Evolutionary conservation across 2,797 vertebrate genomes (phyloP).

Genomic region (Acanthurus leucopareius): DNA sequence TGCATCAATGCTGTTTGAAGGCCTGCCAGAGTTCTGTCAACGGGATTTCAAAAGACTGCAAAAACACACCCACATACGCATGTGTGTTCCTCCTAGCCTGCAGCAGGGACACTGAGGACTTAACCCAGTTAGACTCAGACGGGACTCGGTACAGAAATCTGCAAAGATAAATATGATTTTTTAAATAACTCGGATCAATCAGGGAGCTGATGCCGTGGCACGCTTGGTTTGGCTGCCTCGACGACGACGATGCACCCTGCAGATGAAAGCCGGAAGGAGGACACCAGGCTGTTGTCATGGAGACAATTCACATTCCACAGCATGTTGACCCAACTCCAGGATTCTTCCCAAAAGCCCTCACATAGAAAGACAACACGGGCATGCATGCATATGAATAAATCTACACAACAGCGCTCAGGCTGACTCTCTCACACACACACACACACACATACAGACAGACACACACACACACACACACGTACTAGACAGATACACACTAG

Average conservation of each 20-base stretch:
- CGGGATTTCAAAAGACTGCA: slow-evolving; percentile 42
- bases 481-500: slow-evolving; percentile 1
- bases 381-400: slow-evolving; percentile 44
- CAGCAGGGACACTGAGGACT: slow-evolving; percentile 49
- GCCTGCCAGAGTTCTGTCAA: slow-evolving; percentile 49
- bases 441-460: slow-evolving; percentile 1
- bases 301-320: slow-evolving; percentile 77
- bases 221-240: slow-evolving; percentile 45
- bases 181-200: slow-evolving; percentile 53
- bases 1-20: slow-evolving; percentile 14
- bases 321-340: slow-evolving; percentile 68
- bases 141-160: slow-evolving; percentile 46
- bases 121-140: slow-evolving; percentile 54
- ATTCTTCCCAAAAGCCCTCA: slow-evolving; percentile 56
- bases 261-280: slow-evolving; percentile 69
- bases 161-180: slow-evolving; percentile 47
- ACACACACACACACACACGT: slow-evolving; percentile 20
- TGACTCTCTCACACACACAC: neutral
- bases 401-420: slow-evolving; percentile 12
- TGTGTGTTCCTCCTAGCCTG: neutral
- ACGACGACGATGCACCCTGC: slow-evolving; percentile 18
- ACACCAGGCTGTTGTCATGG: slow-evolving; percentile 75
- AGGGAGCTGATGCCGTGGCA: slow-evolving; percentile 44
- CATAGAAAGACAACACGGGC: slow-evolving; percentile 47
- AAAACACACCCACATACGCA: slow-evolving; percentile 21